phyloP scores from a whole-genome alignment of 2,797 vertebrate species.

The Uromys caudimaculatus region DNA sequence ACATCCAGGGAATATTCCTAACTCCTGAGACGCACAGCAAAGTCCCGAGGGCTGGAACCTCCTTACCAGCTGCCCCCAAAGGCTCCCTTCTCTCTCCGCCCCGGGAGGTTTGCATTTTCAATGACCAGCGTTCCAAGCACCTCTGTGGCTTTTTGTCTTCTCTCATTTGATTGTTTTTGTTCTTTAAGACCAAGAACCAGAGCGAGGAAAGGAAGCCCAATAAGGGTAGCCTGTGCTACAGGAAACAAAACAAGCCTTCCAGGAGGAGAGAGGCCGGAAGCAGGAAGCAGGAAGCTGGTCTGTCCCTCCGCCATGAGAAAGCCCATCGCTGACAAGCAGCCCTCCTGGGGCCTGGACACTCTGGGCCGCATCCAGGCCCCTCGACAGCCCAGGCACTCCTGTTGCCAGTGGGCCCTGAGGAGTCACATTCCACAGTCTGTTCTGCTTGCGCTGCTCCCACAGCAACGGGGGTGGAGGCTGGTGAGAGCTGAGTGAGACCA shows the following conservation, averaged over 20 bases:
- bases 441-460: not conserved
- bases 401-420: not conserved
- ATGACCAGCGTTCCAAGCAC: not conserved
- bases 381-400: accelerated
- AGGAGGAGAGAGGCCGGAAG: not conserved
- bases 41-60: not conserved
- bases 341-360: not conserved
- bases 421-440: not conserved
- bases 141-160: not conserved
- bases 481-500: not conserved
- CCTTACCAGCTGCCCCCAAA: not conserved
- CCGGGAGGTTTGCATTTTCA: not conserved
- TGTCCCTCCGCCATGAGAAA: not conserved
- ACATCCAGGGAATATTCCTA: not conserved
- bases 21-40: no score
- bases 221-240: not conserved
- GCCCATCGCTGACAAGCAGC: constrained; percentile 10
- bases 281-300: not conserved
- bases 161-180: not conserved
- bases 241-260: not conserved
- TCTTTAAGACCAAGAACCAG: not conserved
- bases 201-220: not conserved
- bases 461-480: no score
- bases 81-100: not conserved
- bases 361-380: not conserved